phyloP scores from a whole-genome alignment of 2,113 vertebrate species.

The Pluvianellus socialis region DNA sequence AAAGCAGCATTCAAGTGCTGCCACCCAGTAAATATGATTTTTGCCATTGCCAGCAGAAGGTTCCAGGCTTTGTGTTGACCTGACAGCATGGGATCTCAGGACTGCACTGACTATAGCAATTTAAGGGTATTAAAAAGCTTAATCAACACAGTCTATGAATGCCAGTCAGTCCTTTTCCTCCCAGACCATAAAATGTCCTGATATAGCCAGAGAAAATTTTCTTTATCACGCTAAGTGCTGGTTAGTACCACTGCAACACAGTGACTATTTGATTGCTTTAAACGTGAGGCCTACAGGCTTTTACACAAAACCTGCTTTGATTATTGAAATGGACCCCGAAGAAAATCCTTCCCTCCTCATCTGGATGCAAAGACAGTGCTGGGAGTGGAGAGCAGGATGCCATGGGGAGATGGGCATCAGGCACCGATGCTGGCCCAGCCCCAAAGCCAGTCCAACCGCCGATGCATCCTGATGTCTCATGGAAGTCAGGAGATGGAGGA shows the following conservation, averaged over 20 bases:
- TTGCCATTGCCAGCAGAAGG: not conserved
- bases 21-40: not conserved
- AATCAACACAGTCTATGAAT: not conserved
- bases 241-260: not conserved
- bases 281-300: not conserved
- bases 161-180: not conserved
- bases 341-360: not conserved
- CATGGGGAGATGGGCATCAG: not conserved
- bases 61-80: not conserved
- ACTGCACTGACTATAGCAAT: not conserved
- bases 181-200: not conserved
- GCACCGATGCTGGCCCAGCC: not conserved
- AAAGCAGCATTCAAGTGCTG: not conserved
- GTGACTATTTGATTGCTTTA: not conserved
- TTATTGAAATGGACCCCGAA: not conserved
- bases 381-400: not conserved
- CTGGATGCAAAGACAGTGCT: not conserved
- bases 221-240: not conserved
- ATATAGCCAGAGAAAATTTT: not conserved
- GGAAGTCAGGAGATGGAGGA: not conserved
- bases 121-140: not conserved
- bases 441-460: not conserved
- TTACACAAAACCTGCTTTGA: not conserved
- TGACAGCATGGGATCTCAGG: not conserved
- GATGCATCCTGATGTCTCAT: not conserved